These are phyloP conservation scores for Pleuronectes platessa DNA, from an alignment of 2,113 vertebrate species.

Conservation along the genomic window DNA sequence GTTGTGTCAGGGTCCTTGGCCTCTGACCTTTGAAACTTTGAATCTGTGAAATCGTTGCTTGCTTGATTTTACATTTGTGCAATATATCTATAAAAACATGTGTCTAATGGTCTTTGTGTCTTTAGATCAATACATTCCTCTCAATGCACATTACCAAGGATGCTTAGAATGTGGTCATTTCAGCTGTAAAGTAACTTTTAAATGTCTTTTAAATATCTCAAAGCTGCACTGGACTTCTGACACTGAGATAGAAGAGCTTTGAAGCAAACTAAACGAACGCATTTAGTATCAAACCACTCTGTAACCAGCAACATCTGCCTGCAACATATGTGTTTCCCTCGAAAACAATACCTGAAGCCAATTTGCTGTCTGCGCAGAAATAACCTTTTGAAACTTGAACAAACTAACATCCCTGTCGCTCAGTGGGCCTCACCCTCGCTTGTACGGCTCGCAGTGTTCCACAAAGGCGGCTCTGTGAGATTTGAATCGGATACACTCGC, in stretches of 20 bases:
- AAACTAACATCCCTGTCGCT: slow-evolving; percentile 49
- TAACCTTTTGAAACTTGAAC: slow-evolving; percentile 54
- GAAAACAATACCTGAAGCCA: slow-evolving; percentile 49
- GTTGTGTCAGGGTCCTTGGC: background rate
- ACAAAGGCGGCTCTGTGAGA: slow-evolving; percentile 66
- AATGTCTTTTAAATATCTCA: slow-evolving; percentile 19
- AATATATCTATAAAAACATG: background rate
- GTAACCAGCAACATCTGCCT: slow-evolving; percentile 14
- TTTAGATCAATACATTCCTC: background rate
- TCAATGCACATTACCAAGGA: background rate
- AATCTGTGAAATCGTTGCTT: no score
- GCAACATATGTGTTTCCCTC: slow-evolving; percentile 13
- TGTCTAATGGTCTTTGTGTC: background rate
- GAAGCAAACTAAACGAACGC: slow-evolving; percentile 23
- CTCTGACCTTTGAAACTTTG: no score
- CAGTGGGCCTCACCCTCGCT: slow-evolving; percentile 40
- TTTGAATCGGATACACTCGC: slow-evolving; percentile 67
- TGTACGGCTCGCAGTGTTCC: slow-evolving; percentile 54
- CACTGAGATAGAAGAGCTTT: slow-evolving; percentile 9
- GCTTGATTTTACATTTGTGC: background rate
- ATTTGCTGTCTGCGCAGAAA: slow-evolving; percentile 47
- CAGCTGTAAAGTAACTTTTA: background rate
- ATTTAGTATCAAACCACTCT: slow-evolving; percentile 39
- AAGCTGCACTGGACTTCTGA: slow-evolving; percentile 8
- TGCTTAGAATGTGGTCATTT: slow-evolving; percentile 1